Conservation (phyloP, 2,797 vertebrate species). For the Merluccius polli region DNA sequence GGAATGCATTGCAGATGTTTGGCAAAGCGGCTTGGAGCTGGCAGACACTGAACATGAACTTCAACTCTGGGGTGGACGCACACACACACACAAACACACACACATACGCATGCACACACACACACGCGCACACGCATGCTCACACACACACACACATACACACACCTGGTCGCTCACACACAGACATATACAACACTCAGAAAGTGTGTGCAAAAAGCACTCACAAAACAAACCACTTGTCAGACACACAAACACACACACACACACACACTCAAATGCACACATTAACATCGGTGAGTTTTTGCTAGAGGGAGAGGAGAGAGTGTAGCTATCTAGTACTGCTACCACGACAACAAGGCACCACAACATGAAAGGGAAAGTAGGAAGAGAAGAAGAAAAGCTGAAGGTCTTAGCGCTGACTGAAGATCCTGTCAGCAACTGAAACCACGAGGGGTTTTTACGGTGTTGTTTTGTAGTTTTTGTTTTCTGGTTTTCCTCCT, state of each 20-base stretch:
- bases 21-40: constrained; percentile 76
- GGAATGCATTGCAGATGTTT: constrained; percentile 61
- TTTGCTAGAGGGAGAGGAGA: constrained; percentile 44
- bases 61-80: constrained; percentile 58
- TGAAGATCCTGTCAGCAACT: constrained; percentile 5
- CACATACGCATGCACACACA: constrained; percentile 8
- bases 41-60: constrained; percentile 85
- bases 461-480: neutral
- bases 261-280: constrained; percentile 22
- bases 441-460: neutral
- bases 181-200: constrained; percentile 9
- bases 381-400: constrained; percentile 47
- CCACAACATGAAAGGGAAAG: constrained; percentile 52
- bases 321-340: constrained; percentile 43
- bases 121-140: neutral
- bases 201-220: neutral
- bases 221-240: constrained; percentile 12
- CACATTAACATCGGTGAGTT: constrained; percentile 37
- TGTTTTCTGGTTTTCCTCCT: neutral
- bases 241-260: constrained; percentile 26
- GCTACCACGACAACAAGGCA: constrained; percentile 43
- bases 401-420: constrained; percentile 46
- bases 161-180: constrained; percentile 2
- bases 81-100: constrained; percentile 30
- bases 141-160: constrained; percentile 5